phyloP scores from a whole-genome alignment of 2,888 invertebrate genomes.

The Agrotis segetum region DNA sequence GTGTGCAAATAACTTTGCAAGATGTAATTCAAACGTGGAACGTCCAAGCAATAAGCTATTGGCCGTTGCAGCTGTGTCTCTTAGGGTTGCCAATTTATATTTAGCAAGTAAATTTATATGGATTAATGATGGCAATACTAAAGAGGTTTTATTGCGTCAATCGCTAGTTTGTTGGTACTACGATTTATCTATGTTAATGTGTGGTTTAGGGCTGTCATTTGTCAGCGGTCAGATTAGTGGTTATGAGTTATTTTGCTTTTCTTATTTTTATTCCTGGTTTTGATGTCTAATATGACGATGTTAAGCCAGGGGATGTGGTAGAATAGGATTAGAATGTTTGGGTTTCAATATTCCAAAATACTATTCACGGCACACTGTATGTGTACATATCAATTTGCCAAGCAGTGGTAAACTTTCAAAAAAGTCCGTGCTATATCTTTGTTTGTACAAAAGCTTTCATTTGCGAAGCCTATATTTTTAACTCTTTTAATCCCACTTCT shows the following conservation, averaged over 20 bases:
- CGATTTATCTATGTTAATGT: slow-evolving; percentile 65
- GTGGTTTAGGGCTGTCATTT: slow-evolving; percentile 65
- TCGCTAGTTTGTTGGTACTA: slow-evolving; percentile 66
- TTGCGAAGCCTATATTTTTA: too few relatives aligned
- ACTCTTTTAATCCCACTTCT: too few relatives aligned
- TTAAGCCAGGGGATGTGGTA: slow-evolving; percentile 22
- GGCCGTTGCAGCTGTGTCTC: slow-evolving; percentile 84
- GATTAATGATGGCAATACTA: slow-evolving; percentile 81
- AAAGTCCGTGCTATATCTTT: too few relatives aligned
- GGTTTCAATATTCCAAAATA: not conserved
- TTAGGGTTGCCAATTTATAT: slow-evolving; percentile 88
- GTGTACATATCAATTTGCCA: not conserved
- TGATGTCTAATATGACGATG: slow-evolving; percentile 36
- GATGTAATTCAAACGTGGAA: slow-evolving; percentile 79
- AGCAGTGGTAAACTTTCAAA: not conserved
- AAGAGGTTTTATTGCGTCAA: slow-evolving; percentile 81
- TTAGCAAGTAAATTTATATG: slow-evolving; percentile 84
- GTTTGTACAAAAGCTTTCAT: too few relatives aligned
- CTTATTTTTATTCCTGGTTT: slow-evolving; percentile 32
- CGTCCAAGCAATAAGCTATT: slow-evolving; percentile 87
- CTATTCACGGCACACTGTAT: not conserved
- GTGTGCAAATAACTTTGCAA: slow-evolving; percentile 69
- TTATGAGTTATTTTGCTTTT: slow-evolving; percentile 32
- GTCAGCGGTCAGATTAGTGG: slow-evolving; percentile 40
- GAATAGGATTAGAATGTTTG: slow-evolving; percentile 20